These are phyloP conservation scores for Portunus trituberculatus DNA, from an alignment of 1,140 invertebrate species.

Conservation along the genomic window DNA sequence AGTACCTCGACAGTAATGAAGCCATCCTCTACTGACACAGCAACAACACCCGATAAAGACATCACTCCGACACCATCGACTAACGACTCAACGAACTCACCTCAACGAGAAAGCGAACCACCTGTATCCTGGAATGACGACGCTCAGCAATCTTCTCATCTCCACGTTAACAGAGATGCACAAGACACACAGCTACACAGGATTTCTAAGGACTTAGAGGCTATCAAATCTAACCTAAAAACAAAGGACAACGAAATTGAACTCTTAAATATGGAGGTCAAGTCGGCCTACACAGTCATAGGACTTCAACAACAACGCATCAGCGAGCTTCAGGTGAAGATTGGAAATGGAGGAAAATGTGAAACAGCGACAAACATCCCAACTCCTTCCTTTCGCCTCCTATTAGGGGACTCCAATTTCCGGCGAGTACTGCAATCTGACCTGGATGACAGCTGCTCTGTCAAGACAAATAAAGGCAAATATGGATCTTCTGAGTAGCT, in stretches of 20 bases:
- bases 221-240: background rate
- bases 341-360: background rate
- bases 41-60: no score
- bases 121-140: no score
- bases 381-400: no score
- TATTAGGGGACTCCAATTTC: no score
- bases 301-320: background rate
- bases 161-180: background rate
- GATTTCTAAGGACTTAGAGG: conserved; percentile 8
- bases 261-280: background rate
- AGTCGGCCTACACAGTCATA: background rate
- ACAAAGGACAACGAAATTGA: conserved; percentile 9
- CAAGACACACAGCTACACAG: background rate
- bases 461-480: conserved; percentile 28
- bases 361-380: background rate
- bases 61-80: no score
- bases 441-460: conserved; percentile 11
- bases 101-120: no score
- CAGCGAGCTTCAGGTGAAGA: background rate
- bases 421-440: conserved; percentile 15
- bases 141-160: no score
- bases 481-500: conserved; percentile 21
- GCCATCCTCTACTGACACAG: no score
- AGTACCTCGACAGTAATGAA: no score
- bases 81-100: no score